Evolutionary conservation across 2,888 invertebrate genomes (phyloP).

Genomic region (Caenorhabditis sp.): DNA sequence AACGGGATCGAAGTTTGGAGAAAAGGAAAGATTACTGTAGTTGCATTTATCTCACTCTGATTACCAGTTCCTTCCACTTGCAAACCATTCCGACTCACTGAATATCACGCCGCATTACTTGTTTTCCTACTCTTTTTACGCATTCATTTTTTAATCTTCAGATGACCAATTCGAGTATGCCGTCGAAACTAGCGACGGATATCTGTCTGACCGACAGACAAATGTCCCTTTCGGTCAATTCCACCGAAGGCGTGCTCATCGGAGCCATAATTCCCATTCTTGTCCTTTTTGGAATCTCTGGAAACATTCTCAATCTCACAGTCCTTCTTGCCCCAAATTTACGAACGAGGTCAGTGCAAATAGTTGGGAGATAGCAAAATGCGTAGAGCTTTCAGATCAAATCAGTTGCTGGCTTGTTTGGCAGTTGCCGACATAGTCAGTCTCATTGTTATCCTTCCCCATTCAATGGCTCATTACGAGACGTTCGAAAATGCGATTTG

Average conservation of each 20-base stretch:
- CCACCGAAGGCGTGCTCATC: conserved; percentile 67
- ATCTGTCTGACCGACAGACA: conserved; percentile 69
- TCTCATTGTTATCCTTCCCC: conserved; percentile 73
- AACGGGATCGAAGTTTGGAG: conserved; percentile 2
- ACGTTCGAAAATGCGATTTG: conserved; percentile 67
- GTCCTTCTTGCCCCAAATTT: conserved; percentile 72
- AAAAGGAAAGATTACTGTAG: conserved; percentile 7
- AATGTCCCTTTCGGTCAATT: conserved; percentile 66
- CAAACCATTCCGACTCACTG: not conserved
- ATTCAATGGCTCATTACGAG: conserved; percentile 76
- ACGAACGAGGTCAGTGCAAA: conserved; percentile 64
- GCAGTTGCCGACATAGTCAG: conserved; percentile 77
- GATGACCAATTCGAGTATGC: conserved; percentile 46
- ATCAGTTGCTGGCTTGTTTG: conserved; percentile 73
- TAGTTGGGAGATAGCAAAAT: too few relatives aligned
- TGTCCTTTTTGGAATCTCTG: conserved; percentile 73
- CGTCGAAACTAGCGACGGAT: conserved; percentile 45
- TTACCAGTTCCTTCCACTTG: not conserved
- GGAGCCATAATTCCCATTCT: conserved; percentile 70
- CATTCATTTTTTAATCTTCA: too few relatives aligned
- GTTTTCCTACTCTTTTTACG: not conserved
- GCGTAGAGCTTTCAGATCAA: conserved; percentile 69
- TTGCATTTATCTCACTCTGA: not conserved
- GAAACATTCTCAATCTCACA: conserved; percentile 74
- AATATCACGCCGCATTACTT: not conserved